These are phyloP conservation scores for Sardina pilchardus DNA, from an alignment of 2,113 vertebrate genomes.

Conservation along the genomic window DNA sequence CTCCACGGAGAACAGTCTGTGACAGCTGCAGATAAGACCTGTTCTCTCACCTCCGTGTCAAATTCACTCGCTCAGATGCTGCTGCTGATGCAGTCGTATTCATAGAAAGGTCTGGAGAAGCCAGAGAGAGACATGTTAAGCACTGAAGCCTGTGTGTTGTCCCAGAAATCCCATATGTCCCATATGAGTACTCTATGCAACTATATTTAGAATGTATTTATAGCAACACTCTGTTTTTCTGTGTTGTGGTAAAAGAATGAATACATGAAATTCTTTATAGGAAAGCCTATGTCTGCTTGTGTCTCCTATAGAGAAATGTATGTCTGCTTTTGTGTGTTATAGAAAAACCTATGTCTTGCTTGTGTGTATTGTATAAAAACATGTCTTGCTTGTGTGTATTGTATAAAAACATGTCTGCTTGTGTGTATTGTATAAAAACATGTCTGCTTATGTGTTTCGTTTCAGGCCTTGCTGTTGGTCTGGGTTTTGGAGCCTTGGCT, in stretches of 20 bases:
- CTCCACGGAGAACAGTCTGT: neutral
- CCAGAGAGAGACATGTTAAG: neutral
- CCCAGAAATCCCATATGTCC: neutral
- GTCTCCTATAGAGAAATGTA: neutral
- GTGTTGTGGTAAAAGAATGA: neutral
- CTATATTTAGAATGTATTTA: neutral
- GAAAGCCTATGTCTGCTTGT: neutral
- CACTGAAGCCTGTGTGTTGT: neutral
- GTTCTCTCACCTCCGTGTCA: neutral
- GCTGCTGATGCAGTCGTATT: neutral
- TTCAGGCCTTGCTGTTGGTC: conserved; percentile 89
- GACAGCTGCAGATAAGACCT: neutral
- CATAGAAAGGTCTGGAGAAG: neutral
- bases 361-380: too few relatives aligned
- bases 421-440: neutral
- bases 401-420: neutral
- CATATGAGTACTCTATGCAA: neutral
- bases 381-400: too few relatives aligned
- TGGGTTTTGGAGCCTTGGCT: conserved; percentile 91
- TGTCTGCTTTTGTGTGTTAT: neutral
- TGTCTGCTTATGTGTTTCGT: conserved; percentile 30
- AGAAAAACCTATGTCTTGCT: too few relatives aligned
- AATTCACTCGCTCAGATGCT: neutral
- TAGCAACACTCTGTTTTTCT: neutral
- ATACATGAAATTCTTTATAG: neutral